Evolutionary conservation across 2,797 vertebrate species (phyloP).

Genomic region (Falco concolor): DNA sequence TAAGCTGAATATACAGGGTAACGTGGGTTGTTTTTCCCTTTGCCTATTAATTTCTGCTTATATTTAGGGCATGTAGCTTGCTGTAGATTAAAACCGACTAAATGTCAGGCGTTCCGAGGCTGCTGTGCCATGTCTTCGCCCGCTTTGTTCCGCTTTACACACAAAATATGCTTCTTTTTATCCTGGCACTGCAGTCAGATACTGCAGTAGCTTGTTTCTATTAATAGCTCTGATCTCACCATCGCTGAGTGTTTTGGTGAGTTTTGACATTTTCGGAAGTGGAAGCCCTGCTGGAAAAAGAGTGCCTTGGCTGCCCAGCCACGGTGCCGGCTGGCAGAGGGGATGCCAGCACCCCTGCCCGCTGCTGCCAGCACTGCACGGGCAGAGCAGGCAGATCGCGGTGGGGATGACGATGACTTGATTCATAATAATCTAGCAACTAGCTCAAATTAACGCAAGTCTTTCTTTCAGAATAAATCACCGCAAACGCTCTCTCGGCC

Average conservation of each 20-base stretch:
- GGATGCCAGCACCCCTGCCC: fast-evolving
- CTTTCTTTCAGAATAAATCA: neutral
- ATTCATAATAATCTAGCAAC: neutral
- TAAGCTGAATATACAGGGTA: no score
- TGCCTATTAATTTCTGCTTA: neutral
- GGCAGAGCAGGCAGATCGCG: neutral
- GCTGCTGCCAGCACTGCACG: fast-evolving
- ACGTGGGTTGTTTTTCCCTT: fast-evolving
- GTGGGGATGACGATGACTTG: neutral
- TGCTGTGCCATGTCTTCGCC: fast-evolving
- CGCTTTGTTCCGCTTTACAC: neutral
- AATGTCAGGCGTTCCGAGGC: fast-evolving
- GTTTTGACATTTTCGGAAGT: conserved; percentile 23
- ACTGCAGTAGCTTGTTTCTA: conserved; percentile 61
- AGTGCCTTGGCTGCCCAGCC: neutral
- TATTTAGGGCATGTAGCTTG: fast-evolving
- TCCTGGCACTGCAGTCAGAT: conserved; percentile 42
- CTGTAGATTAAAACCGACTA: neutral
- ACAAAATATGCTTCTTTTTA: neutral
- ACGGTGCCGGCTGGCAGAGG: fast-evolving
- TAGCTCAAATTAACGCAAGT: neutral
- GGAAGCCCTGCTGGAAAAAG: neutral
- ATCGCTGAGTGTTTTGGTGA: neutral
- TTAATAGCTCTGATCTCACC: conserved; percentile 67
- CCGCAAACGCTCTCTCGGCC: neutral